These are phyloP conservation scores for Empidonax traillii DNA, from an alignment of 2,113 vertebrate species.

Conservation along the genomic window DNA sequence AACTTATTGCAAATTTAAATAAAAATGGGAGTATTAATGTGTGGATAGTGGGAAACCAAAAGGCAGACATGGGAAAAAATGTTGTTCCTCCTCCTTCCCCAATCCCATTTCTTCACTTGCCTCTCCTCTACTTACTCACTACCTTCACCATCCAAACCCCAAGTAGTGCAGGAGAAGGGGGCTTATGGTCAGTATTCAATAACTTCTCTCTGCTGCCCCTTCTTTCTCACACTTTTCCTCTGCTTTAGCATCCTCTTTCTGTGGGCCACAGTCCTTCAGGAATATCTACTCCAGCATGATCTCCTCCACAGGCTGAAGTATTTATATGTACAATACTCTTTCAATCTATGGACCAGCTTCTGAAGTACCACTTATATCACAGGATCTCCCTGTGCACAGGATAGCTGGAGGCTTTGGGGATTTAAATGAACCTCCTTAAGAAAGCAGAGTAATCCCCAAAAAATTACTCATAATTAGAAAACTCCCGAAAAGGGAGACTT, in stretches of 20 bases:
- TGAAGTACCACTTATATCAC: background rate
- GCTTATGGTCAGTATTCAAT: background rate
- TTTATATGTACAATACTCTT: background rate
- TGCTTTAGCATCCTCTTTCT: background rate
- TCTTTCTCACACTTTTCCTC: background rate
- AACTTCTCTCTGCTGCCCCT: background rate
- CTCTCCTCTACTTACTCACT: accelerated
- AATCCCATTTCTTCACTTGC: background rate
- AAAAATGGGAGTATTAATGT: background rate
- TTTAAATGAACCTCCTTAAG: background rate
- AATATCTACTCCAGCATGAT: background rate
- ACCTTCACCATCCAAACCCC: accelerated
- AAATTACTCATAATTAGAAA: background rate
- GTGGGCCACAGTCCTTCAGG: background rate
- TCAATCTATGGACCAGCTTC: background rate
- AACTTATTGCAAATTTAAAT: background rate
- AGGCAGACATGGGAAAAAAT: background rate
- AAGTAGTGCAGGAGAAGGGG: accelerated
- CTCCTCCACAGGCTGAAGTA: background rate
- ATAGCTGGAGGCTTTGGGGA: background rate
- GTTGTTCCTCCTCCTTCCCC: background rate
- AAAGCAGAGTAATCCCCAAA: background rate
- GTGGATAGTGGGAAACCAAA: background rate
- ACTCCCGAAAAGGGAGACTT: background rate
- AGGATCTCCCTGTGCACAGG: background rate